Evolutionary conservation across 2,888 invertebrate genomes (phyloP), one percentile per base, ranked within the genome.

Genomic region (Sabatieria punctata): DNA sequence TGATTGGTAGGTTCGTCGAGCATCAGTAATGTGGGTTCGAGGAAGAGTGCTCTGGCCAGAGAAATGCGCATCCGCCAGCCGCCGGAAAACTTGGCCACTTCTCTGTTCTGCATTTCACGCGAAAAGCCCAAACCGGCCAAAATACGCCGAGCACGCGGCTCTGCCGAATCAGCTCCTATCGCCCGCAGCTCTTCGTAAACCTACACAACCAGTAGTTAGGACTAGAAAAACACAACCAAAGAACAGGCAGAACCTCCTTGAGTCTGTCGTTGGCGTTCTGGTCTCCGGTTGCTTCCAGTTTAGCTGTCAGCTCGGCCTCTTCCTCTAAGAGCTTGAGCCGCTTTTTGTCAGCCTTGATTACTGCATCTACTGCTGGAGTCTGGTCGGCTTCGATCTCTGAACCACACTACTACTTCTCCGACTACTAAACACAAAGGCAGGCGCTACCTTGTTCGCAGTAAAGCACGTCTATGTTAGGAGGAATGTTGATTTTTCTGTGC

Each of bases 61-160:
- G 93, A 95, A 3, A 97, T 93, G 63, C 97, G 79, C 97, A 99
- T 99, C 54, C 97, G 76, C 97, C 97, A 99, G 41, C 97, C 97
- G 59, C 78, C 78, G 47, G 77, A 77, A 58, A 78, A 74, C 59
- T 75, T 70, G 55, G 75, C 75, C 2, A 77, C 77, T 0, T 88
- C 78, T 50, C 93, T 74, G 68, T 89, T 75, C 70, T 93, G 93
- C 78, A 78, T 78, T 49, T 71, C 69, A 38, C 67, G 65, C 0
- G 68, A 67, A 68, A 97, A 97, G 38, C 95, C 95, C 46, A 97
- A 73, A 80, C 97, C 97, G 51, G 95, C 89, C 38, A 97, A 72
- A 60, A 99, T 95, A 49, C 97, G 76, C 1, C 95, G 75, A 0
- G 97, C 97, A 54, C 86, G 76, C 0, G 95, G 85, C 67, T 99